Percentiles rank a stretch among this genome's conserved stretches.
phyloP scores from a whole-genome alignment of 1,140 invertebrate genomes.

The Temnothorax curvispinosus region DNA sequence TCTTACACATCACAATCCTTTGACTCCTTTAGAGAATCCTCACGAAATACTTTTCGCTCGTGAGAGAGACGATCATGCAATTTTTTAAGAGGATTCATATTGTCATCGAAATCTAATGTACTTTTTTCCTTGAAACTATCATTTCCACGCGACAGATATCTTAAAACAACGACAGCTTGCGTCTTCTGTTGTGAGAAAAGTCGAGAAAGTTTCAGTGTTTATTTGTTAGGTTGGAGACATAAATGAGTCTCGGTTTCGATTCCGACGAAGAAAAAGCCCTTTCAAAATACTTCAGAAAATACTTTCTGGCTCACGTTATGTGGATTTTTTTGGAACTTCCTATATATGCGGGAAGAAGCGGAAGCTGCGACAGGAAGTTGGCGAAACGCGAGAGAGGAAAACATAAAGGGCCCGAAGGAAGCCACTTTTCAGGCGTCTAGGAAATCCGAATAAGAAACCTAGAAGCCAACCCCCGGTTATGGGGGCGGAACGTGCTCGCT shows the following conservation, averaged over 20 bases:
- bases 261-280: conserved; percentile 10
- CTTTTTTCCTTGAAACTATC: neutral
- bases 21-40: neutral
- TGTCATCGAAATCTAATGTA: neutral
- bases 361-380: conserved; percentile 39
- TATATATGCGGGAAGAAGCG: conserved; percentile 26
- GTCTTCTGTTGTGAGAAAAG: neutral
- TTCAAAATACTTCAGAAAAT: conserved; percentile 32
- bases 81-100: neutral
- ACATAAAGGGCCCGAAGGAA: conserved; percentile 66
- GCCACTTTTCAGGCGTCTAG: conserved; percentile 62
- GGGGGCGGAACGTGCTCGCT: conserved; percentile 45
- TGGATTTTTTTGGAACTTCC: conserved; percentile 45
- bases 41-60: neutral
- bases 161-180: conserved; percentile 10
- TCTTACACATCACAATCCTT: neutral
- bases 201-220: conserved; percentile 17
- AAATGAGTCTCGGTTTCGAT: conserved; percentile 28
- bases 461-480: conserved; percentile 1
- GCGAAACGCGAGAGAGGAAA: conserved; percentile 59
- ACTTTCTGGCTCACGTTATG: conserved; percentile 30
- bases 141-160: neutral
- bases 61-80: neutral
- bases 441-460: conserved; percentile 57
- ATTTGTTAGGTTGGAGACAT: neutral